phyloP scores from a whole-genome alignment of 2,797 vertebrate genomes.

The Astyanax mexicanus region DNA sequence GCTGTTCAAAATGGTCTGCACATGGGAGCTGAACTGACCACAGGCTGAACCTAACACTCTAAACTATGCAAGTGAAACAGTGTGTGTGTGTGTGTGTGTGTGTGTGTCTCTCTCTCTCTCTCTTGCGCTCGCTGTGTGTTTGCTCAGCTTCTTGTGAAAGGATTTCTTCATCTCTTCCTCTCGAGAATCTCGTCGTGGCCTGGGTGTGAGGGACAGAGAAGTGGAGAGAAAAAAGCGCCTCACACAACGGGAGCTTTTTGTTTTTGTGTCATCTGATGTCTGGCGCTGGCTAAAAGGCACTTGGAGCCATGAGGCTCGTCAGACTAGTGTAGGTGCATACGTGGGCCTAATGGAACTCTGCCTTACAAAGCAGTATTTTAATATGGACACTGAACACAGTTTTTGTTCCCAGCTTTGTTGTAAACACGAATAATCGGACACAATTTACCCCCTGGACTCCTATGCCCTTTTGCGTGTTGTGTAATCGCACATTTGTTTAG shows the following conservation, averaged over 20 bases:
- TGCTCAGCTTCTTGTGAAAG: constrained; percentile 3
- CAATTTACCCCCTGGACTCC: constrained; percentile 26
- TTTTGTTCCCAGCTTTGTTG: constrained; percentile 44
- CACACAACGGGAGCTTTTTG: constrained; percentile 65
- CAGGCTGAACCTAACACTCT: background rate
- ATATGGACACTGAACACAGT: constrained; percentile 51
- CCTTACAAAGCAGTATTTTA: constrained; percentile 38
- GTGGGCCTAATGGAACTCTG: constrained; percentile 47
- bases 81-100: background rate
- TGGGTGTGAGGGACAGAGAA: constrained; percentile 40
- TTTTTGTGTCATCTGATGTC: constrained; percentile 40
- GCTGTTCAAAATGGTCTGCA: background rate
- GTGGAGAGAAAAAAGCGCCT: constrained; percentile 21
- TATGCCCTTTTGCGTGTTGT: constrained; percentile 35
- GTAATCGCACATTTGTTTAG: constrained; percentile 39
- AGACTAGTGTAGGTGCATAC: constrained; percentile 65
- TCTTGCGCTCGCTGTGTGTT: background rate
- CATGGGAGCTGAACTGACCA: background rate
- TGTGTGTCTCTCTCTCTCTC: background rate
- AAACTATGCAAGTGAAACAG: background rate
- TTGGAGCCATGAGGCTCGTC: constrained; percentile 50
- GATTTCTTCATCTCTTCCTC: constrained; percentile 35
- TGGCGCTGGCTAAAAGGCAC: constrained; percentile 38
- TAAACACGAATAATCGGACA: constrained; percentile 38
- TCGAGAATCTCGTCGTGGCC: constrained; percentile 55